These are phyloP conservation scores for Nomada lathburiana DNA, from an alignment of 2,888 invertebrate species.

Conservation along the genomic window DNA sequence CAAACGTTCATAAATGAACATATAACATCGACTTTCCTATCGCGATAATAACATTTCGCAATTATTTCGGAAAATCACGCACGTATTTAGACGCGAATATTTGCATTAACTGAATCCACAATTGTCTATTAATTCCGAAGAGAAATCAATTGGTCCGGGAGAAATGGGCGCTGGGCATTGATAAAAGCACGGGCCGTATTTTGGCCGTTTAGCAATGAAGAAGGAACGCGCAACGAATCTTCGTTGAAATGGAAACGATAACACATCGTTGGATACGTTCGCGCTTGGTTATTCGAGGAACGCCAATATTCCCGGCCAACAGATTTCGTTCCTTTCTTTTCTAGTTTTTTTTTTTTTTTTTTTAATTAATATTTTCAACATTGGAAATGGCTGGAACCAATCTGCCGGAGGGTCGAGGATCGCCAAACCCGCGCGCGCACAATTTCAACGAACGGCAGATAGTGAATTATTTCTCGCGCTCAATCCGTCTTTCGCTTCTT, in stretches of 20 bases:
- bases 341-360: not conserved
- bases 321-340: constrained; percentile 8
- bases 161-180: not conserved
- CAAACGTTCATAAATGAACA: too few relatives aligned
- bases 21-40: too few relatives aligned
- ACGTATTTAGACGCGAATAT: too few relatives aligned
- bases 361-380: constrained; percentile 48
- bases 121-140: not conserved
- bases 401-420: constrained; percentile 37
- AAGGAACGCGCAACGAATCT: not conserved
- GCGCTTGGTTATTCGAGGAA: constrained; percentile 4
- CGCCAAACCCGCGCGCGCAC: constrained; percentile 34
- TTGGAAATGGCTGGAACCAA: constrained; percentile 52
- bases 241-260: not conserved
- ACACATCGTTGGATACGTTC: not conserved
- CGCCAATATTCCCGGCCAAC: constrained; percentile 16
- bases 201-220: not conserved
- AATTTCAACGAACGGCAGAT: constrained; percentile 37
- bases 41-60: too few relatives aligned
- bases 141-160: not conserved
- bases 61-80: too few relatives aligned
- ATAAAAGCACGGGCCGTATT: not conserved
- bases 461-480: constrained; percentile 57
- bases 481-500: constrained; percentile 39
- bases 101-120: not conserved